Evolutionary conservation across 2,113 vertebrate genomes (phyloP).

Genomic region (Orthochromis indermauri): DNA sequence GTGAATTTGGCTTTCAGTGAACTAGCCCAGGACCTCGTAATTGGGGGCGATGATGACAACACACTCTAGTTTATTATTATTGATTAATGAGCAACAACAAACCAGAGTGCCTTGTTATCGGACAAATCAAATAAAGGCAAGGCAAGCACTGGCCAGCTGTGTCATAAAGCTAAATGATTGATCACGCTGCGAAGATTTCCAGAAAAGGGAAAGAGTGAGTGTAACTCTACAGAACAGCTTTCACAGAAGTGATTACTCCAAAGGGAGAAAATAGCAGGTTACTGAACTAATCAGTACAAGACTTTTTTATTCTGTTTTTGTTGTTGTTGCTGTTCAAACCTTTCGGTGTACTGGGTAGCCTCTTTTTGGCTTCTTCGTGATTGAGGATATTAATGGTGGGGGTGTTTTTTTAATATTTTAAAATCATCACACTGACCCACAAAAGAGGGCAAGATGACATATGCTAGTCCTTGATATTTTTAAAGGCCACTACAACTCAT

Average conservation of each 20-base stretch:
- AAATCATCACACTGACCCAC: background rate
- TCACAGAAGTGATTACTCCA: slow-evolving; percentile 7
- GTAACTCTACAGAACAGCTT: background rate
- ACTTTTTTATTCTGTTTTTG: background rate
- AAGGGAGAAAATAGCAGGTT: background rate
- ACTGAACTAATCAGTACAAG: background rate
- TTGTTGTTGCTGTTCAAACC: background rate
- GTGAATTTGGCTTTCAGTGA: background rate
- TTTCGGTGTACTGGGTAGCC: background rate
- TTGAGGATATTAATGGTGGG: background rate
- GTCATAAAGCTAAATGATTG: background rate
- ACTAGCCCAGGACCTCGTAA: background rate
- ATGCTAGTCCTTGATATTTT: slow-evolving; percentile 3
- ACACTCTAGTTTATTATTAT: background rate
- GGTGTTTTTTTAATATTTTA: background rate
- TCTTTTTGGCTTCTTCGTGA: background rate
- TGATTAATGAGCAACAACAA: slow-evolving; percentile 36
- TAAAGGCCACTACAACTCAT: background rate
- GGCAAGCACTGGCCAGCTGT: background rate
- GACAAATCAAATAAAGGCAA: slow-evolving; percentile 29
- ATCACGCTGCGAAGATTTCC: background rate
- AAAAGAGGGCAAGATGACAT: background rate
- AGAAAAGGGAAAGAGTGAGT: background rate
- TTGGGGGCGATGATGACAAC: background rate
- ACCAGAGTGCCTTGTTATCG: slow-evolving; percentile 30